phyloP scores from a whole-genome alignment of 2,888 invertebrate species.

The Monochamus alternatus region DNA sequence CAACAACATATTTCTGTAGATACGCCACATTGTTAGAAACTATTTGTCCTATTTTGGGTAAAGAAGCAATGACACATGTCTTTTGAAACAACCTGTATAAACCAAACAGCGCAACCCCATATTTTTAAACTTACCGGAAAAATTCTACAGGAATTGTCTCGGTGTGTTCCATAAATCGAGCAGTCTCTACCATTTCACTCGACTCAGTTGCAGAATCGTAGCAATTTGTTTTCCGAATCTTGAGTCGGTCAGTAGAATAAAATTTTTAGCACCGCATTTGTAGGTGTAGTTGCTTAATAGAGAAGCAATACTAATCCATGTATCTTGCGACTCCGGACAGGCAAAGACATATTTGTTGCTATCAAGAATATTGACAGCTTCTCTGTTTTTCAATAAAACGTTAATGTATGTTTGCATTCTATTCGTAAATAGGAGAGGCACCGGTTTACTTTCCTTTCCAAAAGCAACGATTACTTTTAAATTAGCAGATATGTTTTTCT shows the following conservation, averaged over 20 bases:
- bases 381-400: slow-evolving; percentile 26
- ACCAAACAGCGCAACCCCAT: no score
- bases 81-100: no score
- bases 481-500: slow-evolving; percentile 39
- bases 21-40: no score
- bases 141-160: slow-evolving; percentile 9
- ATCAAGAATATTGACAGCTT: slow-evolving; percentile 42
- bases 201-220: background rate
- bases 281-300: background rate
- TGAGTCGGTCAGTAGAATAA: background rate
- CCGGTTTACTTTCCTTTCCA: slow-evolving; percentile 51
- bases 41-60: no score
- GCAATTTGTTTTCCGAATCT: slow-evolving; percentile 16
- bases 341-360: background rate
- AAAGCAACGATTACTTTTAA: slow-evolving; percentile 50
- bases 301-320: background rate
- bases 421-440: slow-evolving; percentile 48
- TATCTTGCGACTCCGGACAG: background rate
- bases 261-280: background rate
- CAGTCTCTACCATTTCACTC: slow-evolving; percentile 4
- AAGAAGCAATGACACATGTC: no score
- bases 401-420: slow-evolving; percentile 44
- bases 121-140: background rate
- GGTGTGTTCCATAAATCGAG: slow-evolving; percentile 9
- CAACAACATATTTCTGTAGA: no score